Base-by-base conservation (phyloP, 2,113 vertebrate species). In the Australoheros scitulus region DNA sequence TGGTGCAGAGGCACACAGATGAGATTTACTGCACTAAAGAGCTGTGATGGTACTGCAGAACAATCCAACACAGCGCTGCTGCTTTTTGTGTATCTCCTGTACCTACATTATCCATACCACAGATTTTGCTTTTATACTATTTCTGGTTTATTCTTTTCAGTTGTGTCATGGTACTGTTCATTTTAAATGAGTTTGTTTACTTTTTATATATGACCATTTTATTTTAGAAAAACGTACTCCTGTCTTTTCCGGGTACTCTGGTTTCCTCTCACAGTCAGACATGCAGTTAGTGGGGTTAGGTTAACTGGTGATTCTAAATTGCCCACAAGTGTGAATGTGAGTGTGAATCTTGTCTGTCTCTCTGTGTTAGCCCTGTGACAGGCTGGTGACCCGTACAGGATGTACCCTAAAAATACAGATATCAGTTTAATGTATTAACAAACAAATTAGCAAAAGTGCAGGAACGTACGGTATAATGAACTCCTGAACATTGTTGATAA, bases 401-500 rank as follows among this genome's bases (percentile, higher is more conserved):
- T 29, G 29, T 3, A 29, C 29, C 29, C 29, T 29, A 29, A 29
- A 29, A 29, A 7, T 5, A 29, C 1, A 15, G 29, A 70, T 52
- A 22, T 22, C 14, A 57, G 6, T 20, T 47, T 34, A 24, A 63
- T 13, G 3, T 29, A 3, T 43, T 20, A 59, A 47, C 55, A 32
- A 57, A 14, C 15, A 34, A 3, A 22, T 14, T 56, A 26, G 7
- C 9, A 59, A 50, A 29, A 13, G n/a, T 52, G 18, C 26, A 3
- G 18, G 32, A 17, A 75, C 95, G 18, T 94, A 96, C 95, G 95
- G 96, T 55, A 96, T 63, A n/a, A 96, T 68, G 47, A 96, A 96
- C 89, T 96, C 96, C 87, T 97, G 95, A 58, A 95, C 11, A 41
- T 96, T 96, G 94, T 95, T 95, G 92, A 95, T 92, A 24, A 97